Evolutionary conservation across 2,797 vertebrate genomes (phyloP).

Genomic region (Myotis myotis): DNA sequence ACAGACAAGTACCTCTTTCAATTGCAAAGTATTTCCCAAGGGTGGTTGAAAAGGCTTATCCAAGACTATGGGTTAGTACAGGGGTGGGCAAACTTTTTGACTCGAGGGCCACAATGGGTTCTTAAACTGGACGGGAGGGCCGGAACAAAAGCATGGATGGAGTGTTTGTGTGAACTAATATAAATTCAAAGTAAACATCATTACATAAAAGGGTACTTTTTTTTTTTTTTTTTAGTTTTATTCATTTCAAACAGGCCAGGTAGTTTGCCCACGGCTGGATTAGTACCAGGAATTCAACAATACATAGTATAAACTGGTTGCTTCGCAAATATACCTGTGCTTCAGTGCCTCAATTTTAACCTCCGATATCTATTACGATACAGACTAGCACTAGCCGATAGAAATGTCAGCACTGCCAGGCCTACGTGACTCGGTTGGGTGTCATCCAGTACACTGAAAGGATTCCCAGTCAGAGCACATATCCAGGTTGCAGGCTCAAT

Average conservation of each 20-base stretch:
- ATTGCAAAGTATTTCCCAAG: background rate
- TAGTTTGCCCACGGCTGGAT: background rate
- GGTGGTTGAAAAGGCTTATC: slow-evolving; percentile 6
- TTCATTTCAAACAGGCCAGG: no score
- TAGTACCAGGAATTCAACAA: background rate
- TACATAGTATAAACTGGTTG: background rate
- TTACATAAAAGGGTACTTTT: no score
- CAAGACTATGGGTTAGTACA: background rate
- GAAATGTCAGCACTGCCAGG: background rate
- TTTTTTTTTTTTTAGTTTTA: no score
- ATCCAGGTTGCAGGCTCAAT: background rate
- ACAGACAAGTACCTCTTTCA: slow-evolving; percentile 4
- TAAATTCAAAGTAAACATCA: no score
- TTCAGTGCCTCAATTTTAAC: background rate
- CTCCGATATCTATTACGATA: background rate
- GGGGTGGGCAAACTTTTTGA: no score
- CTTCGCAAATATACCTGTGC: background rate
- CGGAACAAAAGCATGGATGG: no score
- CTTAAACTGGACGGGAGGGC: no score
- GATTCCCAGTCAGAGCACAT: no score
- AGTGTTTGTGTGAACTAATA: no score
- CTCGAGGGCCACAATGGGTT: no score
- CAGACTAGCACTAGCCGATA: background rate
- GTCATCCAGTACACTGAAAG: background rate
- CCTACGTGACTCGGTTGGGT: background rate